Percentiles rank a stretch among this genome's conserved stretches.
phyloP scores from a whole-genome alignment of 2,888 invertebrate species.

The Cataglyphis albicans region DNA sequence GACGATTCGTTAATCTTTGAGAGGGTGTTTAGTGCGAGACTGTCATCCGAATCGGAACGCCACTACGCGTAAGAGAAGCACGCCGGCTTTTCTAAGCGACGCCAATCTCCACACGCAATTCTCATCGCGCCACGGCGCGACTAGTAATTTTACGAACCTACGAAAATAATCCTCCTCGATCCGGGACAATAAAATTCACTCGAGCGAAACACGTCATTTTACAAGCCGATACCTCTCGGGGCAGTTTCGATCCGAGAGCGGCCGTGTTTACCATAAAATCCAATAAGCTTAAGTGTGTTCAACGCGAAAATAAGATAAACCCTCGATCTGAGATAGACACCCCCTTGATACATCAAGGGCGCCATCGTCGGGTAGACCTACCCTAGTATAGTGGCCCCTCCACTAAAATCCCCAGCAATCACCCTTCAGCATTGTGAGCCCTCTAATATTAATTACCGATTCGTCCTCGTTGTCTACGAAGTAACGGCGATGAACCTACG shows the following conservation, averaged over 20 bases:
- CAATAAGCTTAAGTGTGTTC: constrained; percentile 60
- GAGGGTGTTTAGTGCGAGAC: constrained; percentile 23
- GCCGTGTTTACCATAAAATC: constrained; percentile 36
- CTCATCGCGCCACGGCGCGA: neutral
- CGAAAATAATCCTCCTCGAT: constrained; percentile 41
- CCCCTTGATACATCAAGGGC: constrained; percentile 65
- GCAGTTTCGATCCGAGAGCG: constrained; percentile 23
- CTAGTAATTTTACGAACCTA: constrained; percentile 29
- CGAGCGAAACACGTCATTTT: constrained; percentile 34
- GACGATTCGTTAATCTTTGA: constrained; percentile 18
- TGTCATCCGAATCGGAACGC: constrained; percentile 9
- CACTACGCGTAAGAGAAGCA: neutral
- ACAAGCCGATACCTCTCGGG: constrained; percentile 6
- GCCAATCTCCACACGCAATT: neutral
- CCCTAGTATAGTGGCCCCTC: constrained; percentile 62
- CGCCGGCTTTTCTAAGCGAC: neutral
- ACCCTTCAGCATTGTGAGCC: constrained; percentile 34
- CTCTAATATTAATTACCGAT: constrained; percentile 72
- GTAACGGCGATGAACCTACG: constrained; percentile 56
- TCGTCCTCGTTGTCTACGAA: constrained; percentile 66
- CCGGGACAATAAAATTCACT: constrained; percentile 12
- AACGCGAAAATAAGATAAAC: constrained; percentile 57
- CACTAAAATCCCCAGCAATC: constrained; percentile 53
- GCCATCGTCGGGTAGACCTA: constrained; percentile 68
- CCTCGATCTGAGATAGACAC: constrained; percentile 38